Evolutionary conservation across 2,888 invertebrate genomes (phyloP).

Genomic region (Latheticus oryzae): DNA sequence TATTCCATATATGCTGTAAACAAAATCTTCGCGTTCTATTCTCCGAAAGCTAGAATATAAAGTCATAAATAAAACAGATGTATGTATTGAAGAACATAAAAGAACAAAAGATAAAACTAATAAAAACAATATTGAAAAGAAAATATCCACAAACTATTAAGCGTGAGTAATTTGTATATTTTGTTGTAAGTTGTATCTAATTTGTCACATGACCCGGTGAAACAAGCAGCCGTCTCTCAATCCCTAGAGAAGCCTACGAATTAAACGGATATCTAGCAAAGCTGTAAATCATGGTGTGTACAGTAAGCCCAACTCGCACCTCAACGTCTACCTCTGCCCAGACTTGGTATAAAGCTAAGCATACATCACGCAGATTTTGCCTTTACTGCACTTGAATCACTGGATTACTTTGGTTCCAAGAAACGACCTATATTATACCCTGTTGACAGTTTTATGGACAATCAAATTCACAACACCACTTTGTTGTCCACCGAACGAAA

Average conservation of each 20-base stretch:
- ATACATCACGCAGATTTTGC: constrained; percentile 42
- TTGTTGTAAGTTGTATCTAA: constrained; percentile 30
- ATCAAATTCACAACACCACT: constrained; percentile 34
- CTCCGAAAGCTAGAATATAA: constrained; percentile 26
- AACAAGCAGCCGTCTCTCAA: constrained; percentile 46
- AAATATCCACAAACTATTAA: no score
- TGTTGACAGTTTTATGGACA: constrained; percentile 38
- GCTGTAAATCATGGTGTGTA: constrained; percentile 56
- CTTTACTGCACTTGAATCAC: constrained; percentile 42
- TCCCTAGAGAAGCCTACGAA: constrained; percentile 56
- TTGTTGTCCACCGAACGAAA: constrained; percentile 25
- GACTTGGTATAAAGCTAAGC: constrained; percentile 41
- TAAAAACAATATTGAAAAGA: no score
- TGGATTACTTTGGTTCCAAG: constrained; percentile 34
- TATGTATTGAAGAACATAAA: constrained; percentile 38
- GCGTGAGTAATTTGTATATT: constrained; percentile 36
- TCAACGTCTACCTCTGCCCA: constrained; percentile 43
- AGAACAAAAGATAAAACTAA: no score
- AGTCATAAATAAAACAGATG: constrained; percentile 38
- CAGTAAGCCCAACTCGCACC: constrained; percentile 45
- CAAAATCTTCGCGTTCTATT: constrained; percentile 18
- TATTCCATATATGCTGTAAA: no score
- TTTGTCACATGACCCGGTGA: constrained; percentile 40
- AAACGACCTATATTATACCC: constrained; percentile 24
- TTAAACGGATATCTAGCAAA: constrained; percentile 57